Evolutionary conservation across 2,113 vertebrate species (phyloP).

Genomic region (Hucho hucho): DNA sequence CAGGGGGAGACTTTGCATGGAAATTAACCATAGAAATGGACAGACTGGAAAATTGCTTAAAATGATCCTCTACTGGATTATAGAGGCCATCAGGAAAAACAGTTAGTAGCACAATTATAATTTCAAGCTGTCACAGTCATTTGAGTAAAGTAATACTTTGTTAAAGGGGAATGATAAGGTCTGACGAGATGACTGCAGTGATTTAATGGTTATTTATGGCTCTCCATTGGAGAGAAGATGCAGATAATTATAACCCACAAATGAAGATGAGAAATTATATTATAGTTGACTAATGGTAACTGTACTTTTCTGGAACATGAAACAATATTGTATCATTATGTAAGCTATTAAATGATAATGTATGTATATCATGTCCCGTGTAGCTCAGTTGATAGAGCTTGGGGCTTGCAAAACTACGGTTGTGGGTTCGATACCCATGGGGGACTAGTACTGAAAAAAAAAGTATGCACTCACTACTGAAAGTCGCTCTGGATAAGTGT

Average conservation of each 20-base stretch:
- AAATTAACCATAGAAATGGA: background rate
- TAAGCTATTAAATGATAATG: no score
- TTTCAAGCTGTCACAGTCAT: background rate
- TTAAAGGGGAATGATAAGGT: background rate
- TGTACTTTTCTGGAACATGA: background rate
- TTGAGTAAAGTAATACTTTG: background rate
- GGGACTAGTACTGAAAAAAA: no score
- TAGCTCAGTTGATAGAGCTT: no score
- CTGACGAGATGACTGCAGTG: background rate
- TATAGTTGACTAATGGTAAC: background rate
- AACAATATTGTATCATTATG: background rate
- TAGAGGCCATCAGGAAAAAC: background rate
- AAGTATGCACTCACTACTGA: no score
- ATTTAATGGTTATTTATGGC: background rate
- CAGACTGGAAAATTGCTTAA: no score
- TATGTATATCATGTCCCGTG: no score
- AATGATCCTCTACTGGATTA: background rate
- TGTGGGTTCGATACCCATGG: no score
- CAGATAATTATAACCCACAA: background rate
- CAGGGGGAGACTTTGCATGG: constrained; percentile 52
- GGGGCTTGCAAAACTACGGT: no score
- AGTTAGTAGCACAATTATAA: background rate
- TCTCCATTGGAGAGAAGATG: no score
- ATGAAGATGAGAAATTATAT: background rate
- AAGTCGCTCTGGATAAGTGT: no score